These are phyloP conservation scores for Patiria miniata DNA, from an alignment of 35 echinoderm and acorn worm genomes.

Conservation along the genomic window DNA sequence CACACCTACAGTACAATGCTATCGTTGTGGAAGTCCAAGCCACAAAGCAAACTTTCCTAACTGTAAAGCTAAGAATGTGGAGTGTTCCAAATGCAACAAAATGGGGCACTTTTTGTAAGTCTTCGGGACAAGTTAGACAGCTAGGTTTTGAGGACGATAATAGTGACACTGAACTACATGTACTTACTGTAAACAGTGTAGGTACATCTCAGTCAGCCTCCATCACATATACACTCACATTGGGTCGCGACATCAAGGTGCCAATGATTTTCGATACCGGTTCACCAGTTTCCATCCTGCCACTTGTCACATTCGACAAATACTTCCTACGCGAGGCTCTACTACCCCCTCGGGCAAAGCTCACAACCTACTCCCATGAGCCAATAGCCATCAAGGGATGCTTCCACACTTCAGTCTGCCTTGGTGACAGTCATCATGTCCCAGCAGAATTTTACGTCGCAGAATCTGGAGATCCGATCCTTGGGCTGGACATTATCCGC, in stretches of 20 bases:
- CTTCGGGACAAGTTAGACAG: conserved; percentile 1
- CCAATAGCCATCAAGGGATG: conserved; percentile 36
- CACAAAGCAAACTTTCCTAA: conserved; percentile 39
- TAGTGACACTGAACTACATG: not conserved
- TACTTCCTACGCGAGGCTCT: conserved; percentile 45
- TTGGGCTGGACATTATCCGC: conserved; percentile 62
- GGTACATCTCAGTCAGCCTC: not conserved
- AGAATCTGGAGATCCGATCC: conserved; percentile 19
- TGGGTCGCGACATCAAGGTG: conserved; percentile 12
- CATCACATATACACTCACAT: conserved; percentile 44
- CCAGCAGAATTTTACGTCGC: conserved; percentile 26
- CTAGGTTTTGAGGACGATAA: not conserved
- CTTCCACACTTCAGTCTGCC: conserved; percentile 40
- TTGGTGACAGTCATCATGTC: not conserved
- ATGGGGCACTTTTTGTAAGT: conserved; percentile 62
- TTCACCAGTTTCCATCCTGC: conserved; percentile 47
- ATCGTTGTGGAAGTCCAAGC: conserved; percentile 32
- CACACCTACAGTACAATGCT: too few species aligned
- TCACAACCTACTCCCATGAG: conserved; percentile 40
- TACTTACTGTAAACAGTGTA: not conserved
- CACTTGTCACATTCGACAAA: conserved; percentile 36
- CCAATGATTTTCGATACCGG: conserved; percentile 54
- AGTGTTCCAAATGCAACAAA: conserved; percentile 44
- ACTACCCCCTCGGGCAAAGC: not conserved
- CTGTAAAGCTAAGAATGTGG: conserved; percentile 31